phyloP scores from a whole-genome alignment of 2,888 invertebrate species.

The Gymnoscelis rufifasciata region DNA sequence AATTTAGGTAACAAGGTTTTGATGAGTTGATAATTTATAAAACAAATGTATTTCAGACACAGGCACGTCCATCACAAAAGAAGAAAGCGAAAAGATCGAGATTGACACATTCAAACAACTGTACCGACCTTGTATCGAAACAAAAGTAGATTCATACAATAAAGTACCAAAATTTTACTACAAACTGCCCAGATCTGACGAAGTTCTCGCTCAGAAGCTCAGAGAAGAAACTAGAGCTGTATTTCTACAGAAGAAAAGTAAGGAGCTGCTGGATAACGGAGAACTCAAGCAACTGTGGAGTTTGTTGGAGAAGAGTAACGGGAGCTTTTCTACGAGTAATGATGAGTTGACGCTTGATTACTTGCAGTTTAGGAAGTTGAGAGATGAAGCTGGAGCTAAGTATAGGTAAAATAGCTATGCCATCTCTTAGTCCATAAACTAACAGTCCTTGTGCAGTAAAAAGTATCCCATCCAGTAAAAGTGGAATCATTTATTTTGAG shows the following conservation, averaged over 20 bases:
- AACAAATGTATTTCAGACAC: slow-evolving; percentile 43
- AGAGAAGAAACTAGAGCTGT: slow-evolving; percentile 93
- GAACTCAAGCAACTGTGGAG: slow-evolving; percentile 93
- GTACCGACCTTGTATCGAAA: slow-evolving; percentile 73
- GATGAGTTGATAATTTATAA: too few relatives aligned
- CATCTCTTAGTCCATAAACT: too few relatives aligned
- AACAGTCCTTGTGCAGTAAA: too few relatives aligned
- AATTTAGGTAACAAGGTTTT: too few relatives aligned
- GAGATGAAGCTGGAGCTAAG: slow-evolving; percentile 85
- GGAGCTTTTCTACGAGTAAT: slow-evolving; percentile 81
- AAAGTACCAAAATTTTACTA: slow-evolving; percentile 87
- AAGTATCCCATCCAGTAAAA: too few relatives aligned
- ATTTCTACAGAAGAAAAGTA: slow-evolving; percentile 90
- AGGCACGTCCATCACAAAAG: slow-evolving; percentile 58
- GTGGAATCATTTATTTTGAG: too few relatives aligned
- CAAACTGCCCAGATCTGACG: slow-evolving; percentile 87
- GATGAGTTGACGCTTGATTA: slow-evolving; percentile 93
- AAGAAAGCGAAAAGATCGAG: slow-evolving; percentile 70
- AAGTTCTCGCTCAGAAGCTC: slow-evolving; percentile 87
- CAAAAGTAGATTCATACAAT: slow-evolving; percentile 72
- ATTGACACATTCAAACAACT: slow-evolving; percentile 76
- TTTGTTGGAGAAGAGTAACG: slow-evolving; percentile 89
- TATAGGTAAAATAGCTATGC: too few relatives aligned
- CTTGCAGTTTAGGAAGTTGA: slow-evolving; percentile 89
- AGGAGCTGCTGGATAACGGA: slow-evolving; percentile 90